These are phyloP conservation scores for Kryptolebias marmoratus DNA, from an alignment of 2,113 vertebrate species.

Conservation along the genomic window DNA sequence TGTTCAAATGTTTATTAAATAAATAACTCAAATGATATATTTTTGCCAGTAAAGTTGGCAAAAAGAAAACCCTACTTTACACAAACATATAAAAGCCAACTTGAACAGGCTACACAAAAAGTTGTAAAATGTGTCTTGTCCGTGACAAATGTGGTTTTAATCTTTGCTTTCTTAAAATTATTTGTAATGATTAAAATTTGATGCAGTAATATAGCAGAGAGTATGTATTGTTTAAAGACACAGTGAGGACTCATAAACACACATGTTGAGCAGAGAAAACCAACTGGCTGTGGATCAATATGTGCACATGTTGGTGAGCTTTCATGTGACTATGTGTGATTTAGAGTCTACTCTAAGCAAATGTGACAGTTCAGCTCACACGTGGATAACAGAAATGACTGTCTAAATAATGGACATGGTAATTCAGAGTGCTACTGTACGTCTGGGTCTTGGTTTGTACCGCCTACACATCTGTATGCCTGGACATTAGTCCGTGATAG, in stretches of 20 bases:
- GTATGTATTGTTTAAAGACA: slow-evolving; percentile 2
- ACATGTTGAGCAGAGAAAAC: slow-evolving; percentile 50
- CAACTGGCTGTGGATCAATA: slow-evolving; percentile 49
- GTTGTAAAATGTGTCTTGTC: slow-evolving; percentile 3
- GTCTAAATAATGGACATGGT: slow-evolving; percentile 45
- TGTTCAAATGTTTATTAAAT: too few species aligned
- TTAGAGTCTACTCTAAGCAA: slow-evolving; percentile 22
- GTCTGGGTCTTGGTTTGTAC: slow-evolving; percentile 29
- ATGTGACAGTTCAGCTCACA: slow-evolving; percentile 45
- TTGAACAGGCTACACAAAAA: not conserved
- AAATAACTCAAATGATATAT: too few species aligned
- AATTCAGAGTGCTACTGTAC: slow-evolving; percentile 60
- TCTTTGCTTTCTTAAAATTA: slow-evolving; percentile 8
- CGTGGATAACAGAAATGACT: slow-evolving; percentile 48
- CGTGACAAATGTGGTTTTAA: slow-evolving; percentile 8
- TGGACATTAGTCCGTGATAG: slow-evolving; percentile 20
- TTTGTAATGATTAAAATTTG: slow-evolving; percentile 25
- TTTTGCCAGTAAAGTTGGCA: not conserved
- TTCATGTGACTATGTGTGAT: slow-evolving; percentile 22
- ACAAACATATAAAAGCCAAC: not conserved
- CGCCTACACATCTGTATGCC: slow-evolving; percentile 21
- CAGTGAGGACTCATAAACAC: slow-evolving; percentile 30
- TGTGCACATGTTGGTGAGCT: slow-evolving; percentile 23
- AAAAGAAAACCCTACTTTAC: not conserved
- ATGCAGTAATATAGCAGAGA: slow-evolving; percentile 25